Percentiles rank a stretch among this genome's conserved stretches.
Evolutionary conservation across 1,140 invertebrate genomes (phyloP).

Genomic region (Orussus abietinus): DNA sequence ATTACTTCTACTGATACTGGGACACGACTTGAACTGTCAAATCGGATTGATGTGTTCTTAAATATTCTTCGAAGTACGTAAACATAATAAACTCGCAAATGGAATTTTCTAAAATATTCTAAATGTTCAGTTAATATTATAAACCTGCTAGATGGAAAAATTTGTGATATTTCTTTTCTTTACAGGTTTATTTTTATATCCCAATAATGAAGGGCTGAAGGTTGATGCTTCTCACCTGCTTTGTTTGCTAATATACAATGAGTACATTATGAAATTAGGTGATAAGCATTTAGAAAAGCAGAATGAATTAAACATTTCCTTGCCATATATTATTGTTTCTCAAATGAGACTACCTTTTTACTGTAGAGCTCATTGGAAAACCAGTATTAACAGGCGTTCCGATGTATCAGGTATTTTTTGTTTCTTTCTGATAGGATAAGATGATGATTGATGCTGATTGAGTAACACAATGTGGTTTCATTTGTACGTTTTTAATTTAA

Average conservation of each 20-base stretch:
- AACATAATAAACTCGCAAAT: constrained; percentile 5
- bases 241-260: constrained; percentile 50
- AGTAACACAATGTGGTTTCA: neutral
- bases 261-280: constrained; percentile 44
- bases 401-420: constrained; percentile 36
- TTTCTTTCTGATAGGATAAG: no score
- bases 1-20: constrained; percentile 50
- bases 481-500: constrained; percentile 11
- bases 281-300: constrained; percentile 25
- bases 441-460: no score
- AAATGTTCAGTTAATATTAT: constrained; percentile 3
- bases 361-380: constrained; percentile 50
- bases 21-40: constrained; percentile 54
- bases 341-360: constrained; percentile 51
- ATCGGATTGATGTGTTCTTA: constrained; percentile 51
- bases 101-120: constrained; percentile 2
- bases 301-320: constrained; percentile 43
- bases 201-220: constrained; percentile 52
- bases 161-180: constrained; percentile 13
- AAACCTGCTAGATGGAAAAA: no score
- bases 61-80: constrained; percentile 59
- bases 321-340: constrained; percentile 49
- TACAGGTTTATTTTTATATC: constrained; percentile 56
- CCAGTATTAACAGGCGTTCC: constrained; percentile 41
- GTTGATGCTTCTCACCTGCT: constrained; percentile 50